These are phyloP conservation scores for Apogon hyalosoma DNA, from an alignment of 2,797 vertebrate genomes.

Conservation along the genomic window DNA sequence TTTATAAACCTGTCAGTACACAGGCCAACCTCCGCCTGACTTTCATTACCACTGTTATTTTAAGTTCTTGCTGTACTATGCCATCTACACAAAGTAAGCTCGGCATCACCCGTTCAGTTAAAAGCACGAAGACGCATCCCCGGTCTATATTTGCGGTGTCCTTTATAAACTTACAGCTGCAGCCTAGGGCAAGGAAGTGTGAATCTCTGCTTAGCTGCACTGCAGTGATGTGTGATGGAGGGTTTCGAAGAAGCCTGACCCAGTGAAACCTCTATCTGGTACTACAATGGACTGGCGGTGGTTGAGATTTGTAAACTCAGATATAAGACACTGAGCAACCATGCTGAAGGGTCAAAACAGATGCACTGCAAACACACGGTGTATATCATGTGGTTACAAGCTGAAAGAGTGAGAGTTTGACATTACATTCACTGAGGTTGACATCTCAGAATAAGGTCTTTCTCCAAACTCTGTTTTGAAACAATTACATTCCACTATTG, in stretches of 20 bases:
- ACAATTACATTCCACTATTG: constrained; percentile 18
- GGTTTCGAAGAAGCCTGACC: constrained; percentile 31
- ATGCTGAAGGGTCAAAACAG: constrained; percentile 17
- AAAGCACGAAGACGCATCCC: constrained; percentile 54
- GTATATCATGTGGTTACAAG: constrained; percentile 4
- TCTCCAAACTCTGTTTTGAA: constrained; percentile 21
- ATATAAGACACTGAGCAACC: constrained; percentile 14
- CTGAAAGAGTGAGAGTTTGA: constrained; percentile 7
- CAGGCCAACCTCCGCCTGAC: constrained; percentile 73
- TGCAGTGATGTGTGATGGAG: constrained; percentile 52
- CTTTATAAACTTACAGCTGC: constrained; percentile 49
- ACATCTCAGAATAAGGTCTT: background rate
- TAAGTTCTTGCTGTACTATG: constrained; percentile 53
- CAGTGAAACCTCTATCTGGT: constrained; percentile 1
- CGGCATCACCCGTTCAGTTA: constrained; percentile 44
- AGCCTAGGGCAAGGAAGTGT: constrained; percentile 31
- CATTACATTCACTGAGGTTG: constrained; percentile 7
- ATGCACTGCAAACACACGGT: background rate
- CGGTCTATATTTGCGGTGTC: constrained; percentile 52
- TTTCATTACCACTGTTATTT: constrained; percentile 73
- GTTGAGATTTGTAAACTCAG: constrained; percentile 40
- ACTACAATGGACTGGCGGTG: constrained; percentile 16
- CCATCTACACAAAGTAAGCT: constrained; percentile 54
- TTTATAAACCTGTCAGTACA: constrained; percentile 83
- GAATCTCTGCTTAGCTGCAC: constrained; percentile 36